Conservation (phyloP, 2,888 invertebrate species). For the Caenorhabditis sp. region DNA sequence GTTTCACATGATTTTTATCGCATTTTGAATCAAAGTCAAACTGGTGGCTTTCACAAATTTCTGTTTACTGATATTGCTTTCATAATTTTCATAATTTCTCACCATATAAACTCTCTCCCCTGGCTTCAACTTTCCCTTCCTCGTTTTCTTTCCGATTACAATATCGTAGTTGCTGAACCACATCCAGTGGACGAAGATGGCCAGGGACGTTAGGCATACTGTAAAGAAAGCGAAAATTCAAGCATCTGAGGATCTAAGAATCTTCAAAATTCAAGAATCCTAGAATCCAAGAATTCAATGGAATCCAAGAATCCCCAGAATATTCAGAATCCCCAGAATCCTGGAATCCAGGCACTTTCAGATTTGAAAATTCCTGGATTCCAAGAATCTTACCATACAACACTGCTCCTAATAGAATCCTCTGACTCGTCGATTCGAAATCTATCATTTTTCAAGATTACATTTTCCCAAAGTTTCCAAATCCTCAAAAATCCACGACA, state of each 20-base stretch:
- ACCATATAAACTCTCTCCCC: conserved; percentile 11
- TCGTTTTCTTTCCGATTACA: conserved; percentile 28
- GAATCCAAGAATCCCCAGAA: too few species aligned
- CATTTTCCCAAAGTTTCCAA: background rate
- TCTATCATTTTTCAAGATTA: background rate
- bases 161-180: conserved; percentile 42
- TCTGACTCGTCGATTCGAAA: conserved; percentile 31
- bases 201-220: conserved; percentile 20
- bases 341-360: background rate
- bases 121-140: background rate
- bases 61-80: too few species aligned
- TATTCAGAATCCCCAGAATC: too few species aligned
- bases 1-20: background rate
- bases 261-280: background rate
- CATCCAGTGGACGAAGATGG: conserved; percentile 48
- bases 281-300: background rate
- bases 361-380: too few species aligned
- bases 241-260: background rate
- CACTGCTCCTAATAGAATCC: conserved; percentile 17
- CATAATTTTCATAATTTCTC: too few species aligned
- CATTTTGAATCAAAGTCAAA: background rate
- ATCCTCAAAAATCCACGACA: background rate
- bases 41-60: too few species aligned
- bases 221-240: too few species aligned
- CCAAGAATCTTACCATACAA: conserved; percentile 5